These are phyloP conservation scores for Heliconius ethilla DNA, from an alignment of 2,888 invertebrate species.

Conservation along the genomic window DNA sequence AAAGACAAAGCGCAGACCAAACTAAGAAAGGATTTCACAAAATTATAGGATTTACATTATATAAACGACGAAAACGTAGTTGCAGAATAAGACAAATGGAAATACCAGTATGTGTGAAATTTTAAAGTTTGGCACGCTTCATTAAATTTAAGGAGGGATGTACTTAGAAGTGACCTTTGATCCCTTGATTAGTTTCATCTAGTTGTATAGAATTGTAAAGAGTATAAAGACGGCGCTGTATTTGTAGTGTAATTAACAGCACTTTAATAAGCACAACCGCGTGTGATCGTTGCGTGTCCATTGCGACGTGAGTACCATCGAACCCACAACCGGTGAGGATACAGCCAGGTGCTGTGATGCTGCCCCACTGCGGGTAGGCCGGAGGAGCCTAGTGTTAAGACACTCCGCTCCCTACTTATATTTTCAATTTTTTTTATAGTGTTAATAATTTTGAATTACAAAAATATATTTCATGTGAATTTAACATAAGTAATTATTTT, in stretches of 20 bases:
- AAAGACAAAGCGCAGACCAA: too few relatives aligned
- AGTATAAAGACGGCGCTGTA: background rate
- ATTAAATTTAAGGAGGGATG: slow-evolving; percentile 1
- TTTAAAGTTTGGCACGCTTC: background rate
- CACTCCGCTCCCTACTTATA: too few relatives aligned
- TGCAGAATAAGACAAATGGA: background rate
- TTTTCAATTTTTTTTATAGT: too few relatives aligned
- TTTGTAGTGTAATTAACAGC: background rate
- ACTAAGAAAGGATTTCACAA: background rate
- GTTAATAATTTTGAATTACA: too few relatives aligned
- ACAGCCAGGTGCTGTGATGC: too few relatives aligned
- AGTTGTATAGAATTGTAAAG: background rate
- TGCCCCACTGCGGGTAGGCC: too few relatives aligned
- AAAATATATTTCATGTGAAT: too few relatives aligned
- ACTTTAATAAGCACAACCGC: background rate
- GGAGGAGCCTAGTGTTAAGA: too few relatives aligned
- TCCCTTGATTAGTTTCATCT: slow-evolving; percentile 8
- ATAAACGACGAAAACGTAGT: background rate
- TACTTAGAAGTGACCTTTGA: slow-evolving; percentile 1
- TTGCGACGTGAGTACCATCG: too few relatives aligned
- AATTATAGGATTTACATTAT: background rate
- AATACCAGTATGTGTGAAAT: background rate
- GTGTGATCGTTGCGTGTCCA: background rate
- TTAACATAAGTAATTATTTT: too few relatives aligned
- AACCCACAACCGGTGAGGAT: too few relatives aligned